These are phyloP conservation scores for Tenthredo notha DNA, from an alignment of 2,888 invertebrate species.

Conservation along the genomic window DNA sequence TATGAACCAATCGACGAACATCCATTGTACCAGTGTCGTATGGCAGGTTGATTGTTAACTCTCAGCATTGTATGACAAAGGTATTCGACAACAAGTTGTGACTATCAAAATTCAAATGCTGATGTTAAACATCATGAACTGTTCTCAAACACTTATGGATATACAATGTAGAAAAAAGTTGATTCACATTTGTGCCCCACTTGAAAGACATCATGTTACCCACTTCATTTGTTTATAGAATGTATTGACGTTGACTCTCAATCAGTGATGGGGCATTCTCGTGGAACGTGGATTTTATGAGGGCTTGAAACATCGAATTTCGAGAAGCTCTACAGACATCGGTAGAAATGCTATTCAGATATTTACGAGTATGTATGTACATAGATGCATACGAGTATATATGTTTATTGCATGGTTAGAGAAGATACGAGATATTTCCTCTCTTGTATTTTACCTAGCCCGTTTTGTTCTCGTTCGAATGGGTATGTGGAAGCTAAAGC, in stretches of 20 bases:
- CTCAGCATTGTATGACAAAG: neutral
- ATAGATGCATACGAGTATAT: neutral
- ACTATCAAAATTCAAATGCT: neutral
- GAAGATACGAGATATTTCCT: neutral
- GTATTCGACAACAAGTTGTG: neutral
- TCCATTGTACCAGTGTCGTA: neutral
- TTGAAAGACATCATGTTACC: neutral
- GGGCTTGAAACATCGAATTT: neutral
- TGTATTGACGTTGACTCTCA: too few species aligned
- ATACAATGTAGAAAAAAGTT: neutral
- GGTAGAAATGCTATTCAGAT: neutral
- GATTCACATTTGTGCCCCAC: neutral
- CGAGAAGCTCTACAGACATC: neutral
- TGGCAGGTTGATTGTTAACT: neutral
- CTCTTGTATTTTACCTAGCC: neutral
- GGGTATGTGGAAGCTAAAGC: neutral
- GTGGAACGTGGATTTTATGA: neutral
- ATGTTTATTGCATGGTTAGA: neutral
- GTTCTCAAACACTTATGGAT: too few species aligned
- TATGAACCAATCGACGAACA: conserved; percentile 2
- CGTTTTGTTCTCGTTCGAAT: neutral
- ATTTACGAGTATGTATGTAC: neutral
- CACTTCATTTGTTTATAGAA: neutral
- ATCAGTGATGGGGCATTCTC: neutral
- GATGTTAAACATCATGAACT: neutral